Evolutionary conservation across 1,140 invertebrate species (phyloP).

Genomic region (Drosophila orosa): DNA sequence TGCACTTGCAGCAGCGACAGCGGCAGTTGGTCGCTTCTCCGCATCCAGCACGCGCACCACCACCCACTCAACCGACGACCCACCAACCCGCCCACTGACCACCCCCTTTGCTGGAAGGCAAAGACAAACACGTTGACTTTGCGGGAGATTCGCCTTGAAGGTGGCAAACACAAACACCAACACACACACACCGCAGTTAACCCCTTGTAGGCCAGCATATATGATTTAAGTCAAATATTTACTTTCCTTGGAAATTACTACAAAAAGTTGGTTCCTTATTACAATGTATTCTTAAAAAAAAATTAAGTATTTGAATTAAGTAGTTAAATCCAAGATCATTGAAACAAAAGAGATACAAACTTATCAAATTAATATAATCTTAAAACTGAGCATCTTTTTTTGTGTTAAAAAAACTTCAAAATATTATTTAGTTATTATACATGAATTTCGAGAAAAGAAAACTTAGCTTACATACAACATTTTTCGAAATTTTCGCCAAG

Average conservation of each 20-base stretch:
- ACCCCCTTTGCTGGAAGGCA: conserved; percentile 60
- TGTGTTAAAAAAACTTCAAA: no score
- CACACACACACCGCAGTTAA: conserved; percentile 9
- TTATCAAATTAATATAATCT: no score
- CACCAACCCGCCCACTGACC: conserved; percentile 1
- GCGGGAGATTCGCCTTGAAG: conserved; percentile 58
- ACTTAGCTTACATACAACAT: not conserved
- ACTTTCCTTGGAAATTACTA: not conserved
- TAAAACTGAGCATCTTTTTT: no score
- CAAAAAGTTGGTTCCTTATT: no score
- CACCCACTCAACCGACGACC: conserved; percentile 10
- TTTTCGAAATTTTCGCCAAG: not conserved
- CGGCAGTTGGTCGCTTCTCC: conserved; percentile 44
- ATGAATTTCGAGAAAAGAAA: not conserved
- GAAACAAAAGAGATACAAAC: no score
- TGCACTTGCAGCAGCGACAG: conserved; percentile 30
- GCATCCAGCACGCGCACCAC: conserved; percentile 68
- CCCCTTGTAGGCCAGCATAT: not conserved
- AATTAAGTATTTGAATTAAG: no score
- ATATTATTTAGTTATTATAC: not conserved
- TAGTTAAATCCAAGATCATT: no score
- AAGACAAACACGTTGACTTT: conserved; percentile 78
- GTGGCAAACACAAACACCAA: conserved; percentile 63
- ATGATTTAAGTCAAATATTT: not conserved
- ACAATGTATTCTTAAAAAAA: no score